These are phyloP conservation scores for Apocheima hispidaria DNA, from an alignment of 2,888 invertebrate species.

Conservation along the genomic window DNA sequence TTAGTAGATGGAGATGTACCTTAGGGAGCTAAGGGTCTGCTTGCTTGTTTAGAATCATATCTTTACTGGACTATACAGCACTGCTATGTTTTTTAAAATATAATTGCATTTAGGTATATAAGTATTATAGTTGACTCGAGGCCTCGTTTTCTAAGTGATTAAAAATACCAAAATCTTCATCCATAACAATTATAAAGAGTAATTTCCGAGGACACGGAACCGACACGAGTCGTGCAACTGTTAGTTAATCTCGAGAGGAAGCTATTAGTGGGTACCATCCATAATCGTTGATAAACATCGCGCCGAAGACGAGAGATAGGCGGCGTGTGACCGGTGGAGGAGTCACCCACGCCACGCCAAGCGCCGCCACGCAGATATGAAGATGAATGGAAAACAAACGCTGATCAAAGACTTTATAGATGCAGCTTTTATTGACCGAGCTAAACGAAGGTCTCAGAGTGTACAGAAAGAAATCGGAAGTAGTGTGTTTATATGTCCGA, in stretches of 20 bases:
- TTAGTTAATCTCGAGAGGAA: constrained; percentile 22
- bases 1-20: too few species aligned
- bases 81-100: too few species aligned
- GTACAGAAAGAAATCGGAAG: too few species aligned
- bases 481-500: too few species aligned
- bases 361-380: not conserved
- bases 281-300: constrained; percentile 35
- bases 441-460: too few species aligned
- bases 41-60: too few species aligned
- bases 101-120: too few species aligned
- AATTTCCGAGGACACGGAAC: not conserved
- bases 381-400: constrained; percentile 17
- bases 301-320: constrained; percentile 14
- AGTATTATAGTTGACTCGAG: too few species aligned
- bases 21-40: too few species aligned
- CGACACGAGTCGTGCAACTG: constrained; percentile 3
- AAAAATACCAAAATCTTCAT: not conserved
- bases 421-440: not conserved
- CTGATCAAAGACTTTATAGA: not conserved
- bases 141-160: not conserved
- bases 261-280: constrained; percentile 26
- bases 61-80: too few species aligned
- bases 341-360: constrained; percentile 24
- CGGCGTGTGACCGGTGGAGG: constrained; percentile 11
- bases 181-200: not conserved